Evolutionary conservation across 2,113 vertebrate species (phyloP).

Genomic region (Aythya baeri): DNA sequence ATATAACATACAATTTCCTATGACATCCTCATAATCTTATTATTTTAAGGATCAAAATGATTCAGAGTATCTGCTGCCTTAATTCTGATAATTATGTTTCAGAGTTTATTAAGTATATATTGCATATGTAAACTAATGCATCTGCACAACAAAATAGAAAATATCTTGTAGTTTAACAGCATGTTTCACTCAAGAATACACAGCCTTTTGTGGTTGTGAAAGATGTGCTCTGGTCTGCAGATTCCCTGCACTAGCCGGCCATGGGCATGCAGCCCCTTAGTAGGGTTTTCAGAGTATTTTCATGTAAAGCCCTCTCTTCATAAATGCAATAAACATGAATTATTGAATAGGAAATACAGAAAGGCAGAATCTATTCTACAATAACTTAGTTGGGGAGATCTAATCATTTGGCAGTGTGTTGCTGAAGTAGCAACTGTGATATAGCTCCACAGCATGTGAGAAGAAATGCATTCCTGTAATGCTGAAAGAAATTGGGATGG

Average conservation of each 20-base stretch:
- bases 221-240: neutral
- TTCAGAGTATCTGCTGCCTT: neutral
- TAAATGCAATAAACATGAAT: neutral
- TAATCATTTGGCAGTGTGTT: neutral
- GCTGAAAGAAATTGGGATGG: neutral
- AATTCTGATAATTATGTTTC: neutral
- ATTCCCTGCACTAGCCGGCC: too few species aligned
- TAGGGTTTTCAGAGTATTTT: neutral
- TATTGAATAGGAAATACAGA: neutral
- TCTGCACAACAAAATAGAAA: neutral
- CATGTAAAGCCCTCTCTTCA: neutral
- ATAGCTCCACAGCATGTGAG: neutral
- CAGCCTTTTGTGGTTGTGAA: neutral
- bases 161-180: neutral
- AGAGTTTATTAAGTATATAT: neutral
- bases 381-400: neutral
- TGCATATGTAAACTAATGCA: neutral
- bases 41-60: neutral
- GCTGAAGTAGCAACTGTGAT: neutral
- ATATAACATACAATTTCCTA: neutral
- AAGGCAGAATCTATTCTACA: neutral
- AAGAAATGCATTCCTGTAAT: neutral
- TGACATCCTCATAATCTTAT: neutral
- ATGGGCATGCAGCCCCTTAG: neutral
- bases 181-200: neutral